phyloP scores from a whole-genome alignment of 2,113 vertebrate species.

The Paradoxurus hermaphroditus region DNA sequence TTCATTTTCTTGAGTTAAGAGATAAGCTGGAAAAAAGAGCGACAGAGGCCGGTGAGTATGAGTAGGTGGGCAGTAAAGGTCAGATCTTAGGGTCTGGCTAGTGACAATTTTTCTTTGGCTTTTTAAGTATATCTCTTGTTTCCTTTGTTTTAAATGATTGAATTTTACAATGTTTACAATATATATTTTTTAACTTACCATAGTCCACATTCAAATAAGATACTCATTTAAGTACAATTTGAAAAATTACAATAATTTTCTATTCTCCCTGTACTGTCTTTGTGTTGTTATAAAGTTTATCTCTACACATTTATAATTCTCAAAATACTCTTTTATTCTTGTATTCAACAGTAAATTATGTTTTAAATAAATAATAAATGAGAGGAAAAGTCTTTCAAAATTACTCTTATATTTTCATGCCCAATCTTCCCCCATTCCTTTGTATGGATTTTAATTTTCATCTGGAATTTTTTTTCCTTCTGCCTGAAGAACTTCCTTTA shows the following conservation, averaged over 20 bases:
- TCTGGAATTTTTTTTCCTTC: not conserved
- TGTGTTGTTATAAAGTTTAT: not conserved
- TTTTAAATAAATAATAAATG: not conserved
- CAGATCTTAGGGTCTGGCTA: not conserved
- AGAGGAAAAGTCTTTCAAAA: not conserved
- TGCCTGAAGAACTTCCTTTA: not conserved
- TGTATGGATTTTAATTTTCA: not conserved
- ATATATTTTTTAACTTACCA: not conserved
- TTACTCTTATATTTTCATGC: not conserved
- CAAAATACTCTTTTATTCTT: not conserved
- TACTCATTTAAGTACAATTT: not conserved
- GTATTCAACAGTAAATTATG: not conserved
- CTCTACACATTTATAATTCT: not conserved
- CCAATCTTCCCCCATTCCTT: not conserved
- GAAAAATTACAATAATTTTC: not conserved
- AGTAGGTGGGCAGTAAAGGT: not conserved
- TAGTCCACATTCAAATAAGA: not conserved
- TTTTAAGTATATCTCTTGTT: not conserved
- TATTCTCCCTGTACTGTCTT: not conserved
- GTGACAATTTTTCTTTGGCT: not conserved
- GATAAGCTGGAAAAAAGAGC: not conserved
- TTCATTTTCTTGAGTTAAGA: not conserved
- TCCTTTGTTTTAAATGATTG: not conserved
- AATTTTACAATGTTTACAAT: not conserved
- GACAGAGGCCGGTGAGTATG: not conserved